These are phyloP conservation scores for Natator depressus DNA, from an alignment of 2,113 vertebrate species.

Conservation along the genomic window DNA sequence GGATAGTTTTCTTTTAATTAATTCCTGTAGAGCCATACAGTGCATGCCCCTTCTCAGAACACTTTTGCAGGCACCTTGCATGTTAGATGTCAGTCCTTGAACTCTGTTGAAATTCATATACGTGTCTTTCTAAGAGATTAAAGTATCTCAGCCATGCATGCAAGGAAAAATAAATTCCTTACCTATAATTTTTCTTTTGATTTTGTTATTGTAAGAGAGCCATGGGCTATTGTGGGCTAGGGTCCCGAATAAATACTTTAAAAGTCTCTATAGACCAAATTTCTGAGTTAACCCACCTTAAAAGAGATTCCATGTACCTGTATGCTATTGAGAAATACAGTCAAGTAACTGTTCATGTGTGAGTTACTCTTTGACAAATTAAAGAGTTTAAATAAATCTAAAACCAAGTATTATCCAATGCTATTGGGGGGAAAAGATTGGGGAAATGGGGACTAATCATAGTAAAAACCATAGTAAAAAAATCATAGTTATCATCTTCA, in stretches of 20 bases:
- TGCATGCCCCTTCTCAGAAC: slow-evolving; percentile 26
- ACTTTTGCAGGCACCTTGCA: neutral
- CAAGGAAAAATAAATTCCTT: neutral
- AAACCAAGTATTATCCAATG: neutral
- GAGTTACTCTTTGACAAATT: neutral
- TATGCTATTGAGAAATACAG: neutral
- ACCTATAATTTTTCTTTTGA: neutral
- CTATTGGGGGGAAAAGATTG: neutral
- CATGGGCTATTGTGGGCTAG: neutral
- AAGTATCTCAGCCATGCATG: neutral
- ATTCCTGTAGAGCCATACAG: neutral
- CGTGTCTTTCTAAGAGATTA: neutral
- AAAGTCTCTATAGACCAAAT: neutral
- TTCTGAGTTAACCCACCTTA: neutral
- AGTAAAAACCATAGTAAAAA: neutral
- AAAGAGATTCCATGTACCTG: neutral
- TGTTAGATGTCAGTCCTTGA: neutral
- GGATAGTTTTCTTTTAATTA: slow-evolving; percentile 7
- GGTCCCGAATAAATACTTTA: neutral
- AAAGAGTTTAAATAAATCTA: neutral
- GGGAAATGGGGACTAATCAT: neutral
- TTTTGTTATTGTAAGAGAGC: neutral
- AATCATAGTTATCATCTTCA: neutral
- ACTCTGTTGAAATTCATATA: neutral
- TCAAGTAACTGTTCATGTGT: neutral